Base-by-base conservation (phyloP, 2,113 vertebrate species). In the Dromas ardeola region DNA sequence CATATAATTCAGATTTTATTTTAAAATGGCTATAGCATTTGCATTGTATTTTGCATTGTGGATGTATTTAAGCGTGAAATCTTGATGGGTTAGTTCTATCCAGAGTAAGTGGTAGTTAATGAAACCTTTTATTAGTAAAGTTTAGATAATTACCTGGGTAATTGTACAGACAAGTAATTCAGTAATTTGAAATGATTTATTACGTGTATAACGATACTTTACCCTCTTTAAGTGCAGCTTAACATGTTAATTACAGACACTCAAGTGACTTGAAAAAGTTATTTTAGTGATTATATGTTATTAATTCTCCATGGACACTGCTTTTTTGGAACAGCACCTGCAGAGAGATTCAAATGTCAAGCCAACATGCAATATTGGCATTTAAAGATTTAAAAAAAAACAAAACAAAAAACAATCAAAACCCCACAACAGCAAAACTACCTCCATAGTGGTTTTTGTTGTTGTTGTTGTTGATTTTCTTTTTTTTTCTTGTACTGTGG, bases 81-180 rank as follows among this genome's bases (percentile, higher is more conserved):
- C 66, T 81, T 5, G 0, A 55, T 81, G 85, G 63, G 32, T 93
- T 98, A 93, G 30, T 59, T 93, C 73, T 95, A 84, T 73, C 52
- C 56, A 70, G 36, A 47, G 36, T 62, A 83, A 92, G 74, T 95
- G 25, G 25, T 94, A 95, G 93, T 59, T 94, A 93, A 94, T 97
- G 94, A 98, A 98, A 98, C 82, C 77, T 95, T 96, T 95, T 93
- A 97, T 98, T 98, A 98, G 77, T 93, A 92, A 98, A 96, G 80
- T 97, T 98, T 92, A 95, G 91, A 93, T 97, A 98, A 98, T 98
- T 97, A 96, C 97, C 97, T 97, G 93, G 50, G 82, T 98, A 97
- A 98, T 98, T 97, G 96, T 97, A 96, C 77, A 96, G 95, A 92
- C 93, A 98, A 98, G 98, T 97, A 98, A 98, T 97, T 96, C 95